A percentile compares a stretch with the other conserved stretches of the same genome.
Evolutionary conservation across 1,140 invertebrate genomes (phyloP).

Genomic region (Lucilia sericata): DNA sequence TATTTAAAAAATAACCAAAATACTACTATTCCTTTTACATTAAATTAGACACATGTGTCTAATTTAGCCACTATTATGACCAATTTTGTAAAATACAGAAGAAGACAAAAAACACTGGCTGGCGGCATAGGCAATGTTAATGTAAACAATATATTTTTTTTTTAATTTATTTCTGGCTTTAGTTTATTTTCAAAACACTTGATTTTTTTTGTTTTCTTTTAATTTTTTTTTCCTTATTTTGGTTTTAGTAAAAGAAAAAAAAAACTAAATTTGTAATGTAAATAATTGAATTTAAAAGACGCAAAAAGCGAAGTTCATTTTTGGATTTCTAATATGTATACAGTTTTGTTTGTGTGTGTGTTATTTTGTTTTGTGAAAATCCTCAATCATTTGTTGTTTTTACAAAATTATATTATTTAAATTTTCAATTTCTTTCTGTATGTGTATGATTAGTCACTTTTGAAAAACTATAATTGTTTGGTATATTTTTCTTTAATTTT

Average conservation of each 20-base stretch:
- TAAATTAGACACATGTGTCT: slow-evolving; percentile 36
- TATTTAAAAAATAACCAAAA: neutral
- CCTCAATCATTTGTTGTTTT: slow-evolving; percentile 4
- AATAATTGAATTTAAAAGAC: neutral
- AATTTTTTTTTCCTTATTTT: no score
- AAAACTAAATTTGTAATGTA: neutral
- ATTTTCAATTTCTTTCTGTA: neutral
- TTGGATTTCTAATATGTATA: slow-evolving; percentile 8
- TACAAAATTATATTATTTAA: neutral
- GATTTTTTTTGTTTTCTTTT: neutral
- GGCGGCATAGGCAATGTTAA: neutral
- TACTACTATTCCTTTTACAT: neutral
- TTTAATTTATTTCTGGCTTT: neutral
- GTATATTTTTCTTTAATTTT: no score
- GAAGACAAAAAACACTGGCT: neutral
- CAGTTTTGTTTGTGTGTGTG: no score
- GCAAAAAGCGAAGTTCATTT: slow-evolving; percentile 25
- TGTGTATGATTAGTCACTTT: no score
- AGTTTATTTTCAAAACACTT: slow-evolving; percentile 4
- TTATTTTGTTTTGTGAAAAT: no score
- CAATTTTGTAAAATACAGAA: neutral
- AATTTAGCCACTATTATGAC: slow-evolving; percentile 14
- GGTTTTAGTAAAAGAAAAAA: neutral
- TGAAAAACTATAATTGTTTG: no score
- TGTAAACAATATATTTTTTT: slow-evolving; percentile 17